Evolutionary conservation across 2,888 invertebrate species (phyloP), one percentile per base, ranked within the genome.

Genomic region (Amphiduros pacificus): DNA sequence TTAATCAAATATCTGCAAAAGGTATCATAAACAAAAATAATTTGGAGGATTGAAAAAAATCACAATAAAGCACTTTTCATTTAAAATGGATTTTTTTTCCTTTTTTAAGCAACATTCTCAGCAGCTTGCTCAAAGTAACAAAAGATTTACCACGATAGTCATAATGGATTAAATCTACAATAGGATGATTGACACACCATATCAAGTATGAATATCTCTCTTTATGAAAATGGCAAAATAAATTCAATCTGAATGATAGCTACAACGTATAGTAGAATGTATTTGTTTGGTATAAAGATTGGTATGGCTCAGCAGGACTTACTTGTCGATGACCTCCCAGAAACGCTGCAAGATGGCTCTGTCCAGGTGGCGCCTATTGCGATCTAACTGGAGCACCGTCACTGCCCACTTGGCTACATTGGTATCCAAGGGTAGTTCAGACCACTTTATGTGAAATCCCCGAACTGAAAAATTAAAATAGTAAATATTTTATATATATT

Each of bases 351-450:
- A 86, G 31, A 91, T 91, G 51, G 99, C 98, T 76, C 96, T 87
- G 85, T 99, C 99, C 76, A 99, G 89, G 88, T 99, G 98, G 57
- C 99, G 87, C 84, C 95, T 95, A 57, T 91, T 91, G 77, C 93
- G 88, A 64, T 95, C 95, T 51, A 99, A 86, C 80, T 92, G 90
- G 68, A 99, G 89, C 27, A 97, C 91, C 48, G 91, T 91, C 6
- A 99, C 99, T 36, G 94, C 93, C 99, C 99, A 99, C 77, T 94
- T 92, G 41, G 90, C 91, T 32, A 99, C 96, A 84, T 99, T 99
- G 17, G 89, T 86, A 82, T 98, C 98, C 74, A 97, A 79, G 76
- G 91, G 93, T 89, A 96, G 90, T 84, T 98, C 97, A 77, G 94
- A 92, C 84, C 90, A 98, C 83, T 98, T 95, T 75, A 99, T 85